These are phyloP conservation scores for Harmothoe impar DNA, from an alignment of 2,888 invertebrate species.

Conservation along the genomic window DNA sequence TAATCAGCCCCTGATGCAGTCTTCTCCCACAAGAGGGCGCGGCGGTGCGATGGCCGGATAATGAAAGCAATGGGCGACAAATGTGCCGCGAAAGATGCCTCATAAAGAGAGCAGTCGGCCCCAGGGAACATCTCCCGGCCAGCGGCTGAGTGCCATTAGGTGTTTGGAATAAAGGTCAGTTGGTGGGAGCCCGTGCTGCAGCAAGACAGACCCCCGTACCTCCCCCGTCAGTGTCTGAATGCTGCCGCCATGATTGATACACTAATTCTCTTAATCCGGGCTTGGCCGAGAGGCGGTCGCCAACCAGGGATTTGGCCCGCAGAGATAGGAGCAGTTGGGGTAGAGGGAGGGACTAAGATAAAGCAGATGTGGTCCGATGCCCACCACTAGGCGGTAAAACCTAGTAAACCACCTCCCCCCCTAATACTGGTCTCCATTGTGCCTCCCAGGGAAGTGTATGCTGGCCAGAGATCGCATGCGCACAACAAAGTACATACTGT, in stretches of 20 bases:
- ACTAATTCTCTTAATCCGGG: conserved; percentile 59
- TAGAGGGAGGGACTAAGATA: conserved; percentile 32
- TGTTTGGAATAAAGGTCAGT: conserved; percentile 38
- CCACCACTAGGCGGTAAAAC: not conserved
- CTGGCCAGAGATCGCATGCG: too few relatives aligned
- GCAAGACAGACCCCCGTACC: not conserved
- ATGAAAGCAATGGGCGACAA: conserved; percentile 50
- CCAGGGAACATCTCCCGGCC: not conserved
- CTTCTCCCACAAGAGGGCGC: conserved; percentile 30
- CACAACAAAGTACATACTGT: too few relatives aligned
- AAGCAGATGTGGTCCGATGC: conserved; percentile 51
- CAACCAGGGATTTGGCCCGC: conserved; percentile 22
- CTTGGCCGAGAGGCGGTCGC: conserved; percentile 1
- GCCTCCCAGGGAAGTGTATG: not conserved
- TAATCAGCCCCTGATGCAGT: conserved; percentile 56
- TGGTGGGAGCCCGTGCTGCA: not conserved
- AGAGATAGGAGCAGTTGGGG: conserved; percentile 37
- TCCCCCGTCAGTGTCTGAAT: conserved; percentile 21
- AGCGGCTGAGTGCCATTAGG: conserved; percentile 48
- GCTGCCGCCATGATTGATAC: conserved; percentile 46
- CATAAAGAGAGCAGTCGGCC: conserved; percentile 1
- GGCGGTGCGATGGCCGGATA: conserved; percentile 14
- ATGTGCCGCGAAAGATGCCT: conserved; percentile 37
- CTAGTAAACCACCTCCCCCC: not conserved
- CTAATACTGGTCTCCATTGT: not conserved